Base-by-base conservation (phyloP, 2,888 invertebrate species). In the Scaptomyza cyrtandrae region DNA sequence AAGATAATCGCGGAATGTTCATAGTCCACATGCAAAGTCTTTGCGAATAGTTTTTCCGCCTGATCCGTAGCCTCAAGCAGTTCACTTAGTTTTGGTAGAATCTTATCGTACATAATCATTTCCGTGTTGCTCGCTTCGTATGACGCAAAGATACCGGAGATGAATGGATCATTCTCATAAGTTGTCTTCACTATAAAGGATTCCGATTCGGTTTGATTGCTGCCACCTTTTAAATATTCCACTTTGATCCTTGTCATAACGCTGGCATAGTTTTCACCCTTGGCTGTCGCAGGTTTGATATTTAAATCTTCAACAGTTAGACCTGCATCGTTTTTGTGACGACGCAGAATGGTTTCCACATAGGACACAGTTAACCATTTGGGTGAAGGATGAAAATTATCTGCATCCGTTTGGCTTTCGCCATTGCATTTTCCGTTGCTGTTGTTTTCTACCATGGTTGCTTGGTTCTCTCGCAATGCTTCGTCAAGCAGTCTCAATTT, bases 201-300 rank as follows among this genome's bases (percentile, higher is more conserved):
- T 13, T 78, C 75, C 11, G 62, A 58, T 37, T 85, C 70, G 0
- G 53, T 5, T 1, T 24, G 45, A 16, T 72, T 80, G 11, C 56
- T 41, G 3, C 56, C 75, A 2, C 57, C 62, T 5, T 41, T 56
- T 0, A 63, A 4, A 29, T 52, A 87, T 0, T 71, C 58, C 14
- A 87, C 79, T 46, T 75, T 60, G 27, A 89, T 69, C 10, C 90
- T 80, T 13, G 81, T 83, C 81, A 90, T 83, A 6, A 83, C 70
- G 61, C 90, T 90, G 48, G 88, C 85, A 58, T 89, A 90, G 54
- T 89, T 90, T 29, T 90, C 90, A 31, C 90, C 90, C 56, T 89
- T 89, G 4, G 79, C 58, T 2, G 88, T 86, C 3, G 89, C 90
- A 0, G 89, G 85, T 41, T 62, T 71, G 6, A 84, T 71, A 6